A percentile compares a stretch with the other conserved stretches of the same genome.
Evolutionary conservation across 2,888 invertebrate genomes (phyloP).

Genomic region (Anticlea derivata): DNA sequence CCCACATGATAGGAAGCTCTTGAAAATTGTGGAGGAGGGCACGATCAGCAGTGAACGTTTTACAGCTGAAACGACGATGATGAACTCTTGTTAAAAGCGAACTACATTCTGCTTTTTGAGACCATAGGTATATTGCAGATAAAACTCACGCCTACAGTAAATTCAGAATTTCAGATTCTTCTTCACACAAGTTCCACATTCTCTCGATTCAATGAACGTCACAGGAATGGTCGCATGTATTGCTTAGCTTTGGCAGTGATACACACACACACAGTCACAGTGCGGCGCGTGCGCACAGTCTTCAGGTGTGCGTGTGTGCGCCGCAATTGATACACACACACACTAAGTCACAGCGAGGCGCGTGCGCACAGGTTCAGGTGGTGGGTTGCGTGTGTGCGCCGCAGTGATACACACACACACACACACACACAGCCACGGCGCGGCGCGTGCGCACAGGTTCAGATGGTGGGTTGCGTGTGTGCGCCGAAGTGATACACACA

Average conservation of each 20-base stretch:
- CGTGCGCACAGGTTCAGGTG: background rate
- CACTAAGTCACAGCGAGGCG: constrained; percentile 18
- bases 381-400: background rate
- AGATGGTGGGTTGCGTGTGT: background rate
- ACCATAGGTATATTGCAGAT: too few relatives aligned
- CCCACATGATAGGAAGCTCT: too few relatives aligned
- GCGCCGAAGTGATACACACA: too few relatives aligned
- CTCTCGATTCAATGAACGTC: background rate
- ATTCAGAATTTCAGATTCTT: too few relatives aligned
- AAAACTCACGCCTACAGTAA: too few relatives aligned
- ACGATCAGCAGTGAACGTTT: too few relatives aligned
- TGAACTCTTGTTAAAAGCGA: too few relatives aligned
- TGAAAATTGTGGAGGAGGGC: too few relatives aligned
- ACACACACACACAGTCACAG: constrained; percentile 8
- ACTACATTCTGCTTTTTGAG: too few relatives aligned
- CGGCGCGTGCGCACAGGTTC: constrained; percentile 2
- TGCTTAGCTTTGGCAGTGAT: constrained; percentile 50
- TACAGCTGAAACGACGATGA: too few relatives aligned
- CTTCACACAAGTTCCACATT: background rate
- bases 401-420: constrained; percentile 39
- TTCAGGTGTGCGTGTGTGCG: background rate
- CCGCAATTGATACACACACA: constrained; percentile 31
- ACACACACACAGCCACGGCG: too few relatives aligned
- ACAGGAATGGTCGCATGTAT: constrained; percentile 36
- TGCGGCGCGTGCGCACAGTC: constrained; percentile 13